Evolutionary conservation across 2,888 invertebrate genomes (phyloP), one percentile per base, ranked within the genome.

Genomic region (Labia minor): DNA sequence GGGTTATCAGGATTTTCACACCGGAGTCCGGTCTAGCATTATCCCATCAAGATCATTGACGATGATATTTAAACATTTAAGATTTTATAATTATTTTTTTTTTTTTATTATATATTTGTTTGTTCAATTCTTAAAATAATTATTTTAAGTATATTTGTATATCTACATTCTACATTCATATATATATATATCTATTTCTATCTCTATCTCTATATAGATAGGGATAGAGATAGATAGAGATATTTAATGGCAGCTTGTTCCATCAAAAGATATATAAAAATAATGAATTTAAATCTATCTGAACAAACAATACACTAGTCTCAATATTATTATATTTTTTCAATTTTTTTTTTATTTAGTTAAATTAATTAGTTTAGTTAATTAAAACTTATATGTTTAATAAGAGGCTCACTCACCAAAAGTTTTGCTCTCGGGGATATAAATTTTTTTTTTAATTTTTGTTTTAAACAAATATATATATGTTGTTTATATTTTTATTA

Each of bases 1-100:
- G 49, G 49, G 49, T 49, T 49, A 49, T 49, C 49, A 49, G 49
- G 49, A 49, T 49, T 49, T 49, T 49, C 49, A 49, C 49, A n/a
- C 16, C 49, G 49, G 49, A 49, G 49, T 49, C 49, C 49, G 49
- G 49, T 49, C 49, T 49, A 49, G 14, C 49, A 26, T 26, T 26
- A 26, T 26, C 26, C 26, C 26, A 26, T 26, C 49, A 49, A 49
- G 49, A 49, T 10, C 26, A 26, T 26, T 26, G 26, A 26, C 26
- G 49, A 49, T 49, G 49, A 49, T n/a, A 49, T n/a, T 49, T 26
- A 26, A 26, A n/a, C n/a, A n/a, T 26, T 6, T 6, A 26, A 26
- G 26, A 26, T 26, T 49, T 10, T 49, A n/a, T 49, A n/a, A 49
- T 49, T 49, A 49, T 49, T 49, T 49, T 49, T 49, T 49, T 33